A percentile compares a stretch with the other conserved stretches of the same genome.
These are phyloP conservation scores for Eumaeus atala DNA, from an alignment of 1,140 invertebrate genomes.

Conservation along the genomic window DNA sequence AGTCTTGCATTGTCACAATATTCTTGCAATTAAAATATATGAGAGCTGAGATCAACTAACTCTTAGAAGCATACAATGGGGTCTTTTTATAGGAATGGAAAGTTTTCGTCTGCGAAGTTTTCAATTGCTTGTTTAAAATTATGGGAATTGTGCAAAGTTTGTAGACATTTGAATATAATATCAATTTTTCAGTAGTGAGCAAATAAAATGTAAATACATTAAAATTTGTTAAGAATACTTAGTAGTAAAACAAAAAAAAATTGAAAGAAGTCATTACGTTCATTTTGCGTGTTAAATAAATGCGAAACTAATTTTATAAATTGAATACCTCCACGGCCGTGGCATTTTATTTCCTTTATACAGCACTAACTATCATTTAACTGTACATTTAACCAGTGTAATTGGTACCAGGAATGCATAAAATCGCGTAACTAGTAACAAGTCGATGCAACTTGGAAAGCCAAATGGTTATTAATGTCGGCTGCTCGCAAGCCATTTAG, in stretches of 20 bases:
- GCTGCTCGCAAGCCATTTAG: slow-evolving; percentile 50
- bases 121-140: background rate
- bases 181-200: background rate
- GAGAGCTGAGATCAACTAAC: background rate
- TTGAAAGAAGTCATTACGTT: background rate
- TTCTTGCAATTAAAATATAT: background rate
- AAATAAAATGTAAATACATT: background rate
- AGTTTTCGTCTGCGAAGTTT: slow-evolving; percentile 29
- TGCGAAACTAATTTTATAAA: background rate
- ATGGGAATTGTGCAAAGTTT: background rate
- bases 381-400: background rate
- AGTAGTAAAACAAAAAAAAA: background rate
- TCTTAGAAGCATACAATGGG: background rate
- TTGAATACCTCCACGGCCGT: background rate
- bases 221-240: background rate
- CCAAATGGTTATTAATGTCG: slow-evolving; percentile 60
- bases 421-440: slow-evolving; percentile 13
- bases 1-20: background rate
- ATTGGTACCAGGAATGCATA: slow-evolving; percentile 2
- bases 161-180: background rate
- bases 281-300: background rate
- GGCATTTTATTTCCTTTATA: background rate
- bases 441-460: slow-evolving; percentile 49
- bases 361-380: background rate
- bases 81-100: slow-evolving; percentile 19